Evolutionary conservation across 2,888 invertebrate genomes (phyloP).

Genomic region (Catocala fraxini): DNA sequence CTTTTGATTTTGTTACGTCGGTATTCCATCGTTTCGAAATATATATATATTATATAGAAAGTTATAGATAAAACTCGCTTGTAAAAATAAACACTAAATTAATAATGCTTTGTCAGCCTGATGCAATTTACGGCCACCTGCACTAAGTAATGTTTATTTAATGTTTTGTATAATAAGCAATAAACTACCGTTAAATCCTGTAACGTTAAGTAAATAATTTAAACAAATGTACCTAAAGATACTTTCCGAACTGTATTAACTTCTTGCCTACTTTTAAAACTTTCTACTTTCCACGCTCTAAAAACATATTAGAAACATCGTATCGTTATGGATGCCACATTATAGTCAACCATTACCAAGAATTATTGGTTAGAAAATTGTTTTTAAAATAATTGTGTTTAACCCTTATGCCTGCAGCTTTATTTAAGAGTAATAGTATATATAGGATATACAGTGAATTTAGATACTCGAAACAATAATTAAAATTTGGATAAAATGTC

Average conservation of each 20-base stretch:
- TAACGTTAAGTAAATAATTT: slow-evolving; percentile 46
- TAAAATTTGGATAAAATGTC: slow-evolving; percentile 4
- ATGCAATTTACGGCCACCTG: no score
- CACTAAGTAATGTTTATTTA: no score
- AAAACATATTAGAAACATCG: slow-evolving; percentile 84
- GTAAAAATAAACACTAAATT: no score
- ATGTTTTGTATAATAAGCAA: no score
- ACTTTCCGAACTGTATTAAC: slow-evolving; percentile 76
- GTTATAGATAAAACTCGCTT: neutral
- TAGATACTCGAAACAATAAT: neutral
- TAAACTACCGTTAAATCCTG: slow-evolving; percentile 12
- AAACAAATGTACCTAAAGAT: slow-evolving; percentile 61
- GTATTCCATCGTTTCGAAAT: neutral
- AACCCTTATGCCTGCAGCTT: neutral
- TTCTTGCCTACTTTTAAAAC: slow-evolving; percentile 82
- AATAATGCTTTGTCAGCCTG: no score
- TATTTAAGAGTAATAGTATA: neutral
- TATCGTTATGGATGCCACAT: slow-evolving; percentile 77
- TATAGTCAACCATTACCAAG: slow-evolving; percentile 66
- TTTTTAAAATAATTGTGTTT: slow-evolving; percentile 33
- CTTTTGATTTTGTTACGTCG: slow-evolving; percentile 26
- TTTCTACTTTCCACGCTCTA: slow-evolving; percentile 88
- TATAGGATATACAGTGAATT: neutral
- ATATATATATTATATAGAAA: neutral
- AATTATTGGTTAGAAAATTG: slow-evolving; percentile 55